Evolutionary conservation across 2,888 invertebrate genomes (phyloP).

Genomic region (Stegophylla sp.): DNA sequence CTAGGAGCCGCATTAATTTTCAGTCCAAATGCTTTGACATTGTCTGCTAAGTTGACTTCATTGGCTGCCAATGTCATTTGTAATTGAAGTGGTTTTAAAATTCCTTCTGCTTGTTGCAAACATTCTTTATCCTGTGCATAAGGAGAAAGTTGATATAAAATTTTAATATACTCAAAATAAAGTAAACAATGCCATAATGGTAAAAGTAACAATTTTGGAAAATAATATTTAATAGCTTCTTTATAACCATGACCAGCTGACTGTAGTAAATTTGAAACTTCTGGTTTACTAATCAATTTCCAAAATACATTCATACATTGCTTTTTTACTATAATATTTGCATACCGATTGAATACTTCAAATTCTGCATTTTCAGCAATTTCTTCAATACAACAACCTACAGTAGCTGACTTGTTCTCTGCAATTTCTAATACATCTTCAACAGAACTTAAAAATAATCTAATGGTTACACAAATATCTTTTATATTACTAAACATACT

Average conservation of each 20-base stretch:
- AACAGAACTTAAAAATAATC: slow-evolving; percentile 87
- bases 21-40: slow-evolving; percentile 43
- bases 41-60: slow-evolving; percentile 51
- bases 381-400: slow-evolving; percentile 96
- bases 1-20: slow-evolving; percentile 51
- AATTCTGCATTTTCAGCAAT: slow-evolving; percentile 86
- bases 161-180: slow-evolving; percentile 90
- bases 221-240: slow-evolving; percentile 92
- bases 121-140: slow-evolving; percentile 86
- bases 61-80: slow-evolving; percentile 69
- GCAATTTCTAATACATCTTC: slow-evolving; percentile 98
- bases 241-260: slow-evolving; percentile 89
- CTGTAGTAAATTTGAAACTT: slow-evolving; percentile 76
- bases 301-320: slow-evolving; percentile 81
- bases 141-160: slow-evolving; percentile 80
- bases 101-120: slow-evolving; percentile 90
- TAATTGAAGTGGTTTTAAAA: slow-evolving; percentile 83
- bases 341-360: slow-evolving; percentile 91
- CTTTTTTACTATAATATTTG: slow-evolving; percentile 83
- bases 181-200: slow-evolving; percentile 93
- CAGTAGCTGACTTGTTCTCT: slow-evolving; percentile 73
- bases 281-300: slow-evolving; percentile 77
- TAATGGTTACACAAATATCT: slow-evolving; percentile 94
- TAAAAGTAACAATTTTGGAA: slow-evolving; percentile 87
- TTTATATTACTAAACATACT: slow-evolving; percentile 93